Evolutionary conservation across 2,888 invertebrate genomes (phyloP), one percentile per base, ranked within the genome.

Genomic region (Chydorus sphaericus): DNA sequence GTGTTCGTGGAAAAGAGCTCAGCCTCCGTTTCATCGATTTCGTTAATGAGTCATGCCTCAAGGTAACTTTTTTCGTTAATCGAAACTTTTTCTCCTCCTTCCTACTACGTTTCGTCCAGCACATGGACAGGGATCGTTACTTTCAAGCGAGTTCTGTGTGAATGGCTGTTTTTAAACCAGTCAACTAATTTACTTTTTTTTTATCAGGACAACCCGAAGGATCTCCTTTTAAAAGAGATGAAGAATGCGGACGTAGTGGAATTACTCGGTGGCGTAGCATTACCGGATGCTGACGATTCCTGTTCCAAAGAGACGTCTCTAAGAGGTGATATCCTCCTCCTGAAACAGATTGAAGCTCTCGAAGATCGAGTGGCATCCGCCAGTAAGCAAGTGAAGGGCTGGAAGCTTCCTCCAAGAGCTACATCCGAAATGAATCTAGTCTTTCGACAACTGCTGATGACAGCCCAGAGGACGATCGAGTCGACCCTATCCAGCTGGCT

Each of bases 1-100:
- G 96, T 5, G 82, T 89, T n/a, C 75, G 96, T 7, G 96, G 97
- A 70, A 77, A 85, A 30, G 86, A 89, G 66, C 73, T 96, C 10
- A 84, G 87, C 62, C 76, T 79, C 64, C 79, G 79, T 26, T 78
- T 80, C 57, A 75, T 79, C 72, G 78, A 80, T 58, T 75, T 75
- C 49, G 76, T 77, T 66, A 70, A 77, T 33, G 76, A 76, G 29
- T 73, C 76, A 4, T 75, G 76, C 48, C 74, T 74, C 7, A 76
- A 73, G 62, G 69, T 73, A 58, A 16, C 31, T 39, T 31, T n/a
- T 26, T 44, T 36, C 16, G 4, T n/a, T n/a, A 11, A 10, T 16
- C 26, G 28, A n/a, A 4, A 14, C 8, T 44, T 23, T n/a, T 16
- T 37, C 2, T 26, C 30, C 57, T 28, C n/a, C n/a, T n/a, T n/a